Conservation (phyloP, 2,113 vertebrate genomes). For the Dendropsophus ebraccatus region DNA sequence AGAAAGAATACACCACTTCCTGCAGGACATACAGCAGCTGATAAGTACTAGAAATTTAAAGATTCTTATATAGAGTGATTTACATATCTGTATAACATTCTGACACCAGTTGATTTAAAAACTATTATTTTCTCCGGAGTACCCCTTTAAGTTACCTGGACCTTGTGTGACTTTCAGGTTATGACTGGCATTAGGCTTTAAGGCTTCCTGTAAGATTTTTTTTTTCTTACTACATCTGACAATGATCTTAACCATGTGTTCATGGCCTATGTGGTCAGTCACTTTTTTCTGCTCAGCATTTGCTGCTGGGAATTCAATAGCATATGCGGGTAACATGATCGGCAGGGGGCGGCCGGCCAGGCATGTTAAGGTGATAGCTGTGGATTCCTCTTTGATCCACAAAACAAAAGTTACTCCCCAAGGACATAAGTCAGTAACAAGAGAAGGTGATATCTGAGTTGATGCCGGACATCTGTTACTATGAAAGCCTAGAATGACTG, state of each 20-base stretch:
- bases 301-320: background rate
- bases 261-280: background rate
- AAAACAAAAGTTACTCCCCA: slow-evolving; percentile 23
- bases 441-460: slow-evolving; percentile 9
- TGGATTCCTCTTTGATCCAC: slow-evolving; percentile 20
- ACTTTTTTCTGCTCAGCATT: background rate
- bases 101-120: no score
- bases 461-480: slow-evolving; percentile 25
- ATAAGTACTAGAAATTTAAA: no score
- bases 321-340: slow-evolving; percentile 9
- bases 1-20: no score
- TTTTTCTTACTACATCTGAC: background rate
- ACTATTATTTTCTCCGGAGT: no score
- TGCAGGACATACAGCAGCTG: no score
- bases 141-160: background rate
- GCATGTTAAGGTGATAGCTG: slow-evolving; percentile 9
- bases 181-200: background rate
- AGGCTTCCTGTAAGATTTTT: background rate
- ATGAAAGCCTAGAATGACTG: slow-evolving; percentile 9
- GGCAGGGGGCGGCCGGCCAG: background rate
- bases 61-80: no score
- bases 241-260: background rate
- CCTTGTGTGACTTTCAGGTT: background rate
- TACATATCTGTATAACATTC: no score
- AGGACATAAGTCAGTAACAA: slow-evolving; percentile 23